Evolutionary conservation across 2,888 invertebrate species (phyloP), one percentile per base, ranked within the genome.

Genomic region (Tethea ocularis): DNA sequence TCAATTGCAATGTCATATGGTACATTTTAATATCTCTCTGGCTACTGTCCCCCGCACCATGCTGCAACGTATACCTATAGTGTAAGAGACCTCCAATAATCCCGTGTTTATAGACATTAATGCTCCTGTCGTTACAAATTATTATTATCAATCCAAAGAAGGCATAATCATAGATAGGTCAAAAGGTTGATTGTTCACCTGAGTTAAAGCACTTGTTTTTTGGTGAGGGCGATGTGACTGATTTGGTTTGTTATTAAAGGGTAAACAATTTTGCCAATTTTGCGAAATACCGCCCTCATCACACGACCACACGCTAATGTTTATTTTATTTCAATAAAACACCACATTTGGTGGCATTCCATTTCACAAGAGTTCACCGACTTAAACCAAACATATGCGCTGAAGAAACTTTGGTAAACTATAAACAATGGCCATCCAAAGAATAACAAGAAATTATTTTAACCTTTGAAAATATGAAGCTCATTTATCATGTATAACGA

Each of bases 401-500:
- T n/a, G 65, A 52, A 17, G 7, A 36, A 41, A n/a, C 41, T 7
- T 41, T 41, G 41, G n/a, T 17, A 8, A 46, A 46, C 46, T 57
- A 52, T 56, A 52, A 55, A 58, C 63, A 56, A 29, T 26, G 10
- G 26, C 23, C 15, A 51, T 17, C 52, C 2, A 13, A 11, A 36
- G 29, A 36, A 33, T 54, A 36, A 54, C 36, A 54, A 36, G 59
- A 83, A 84, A 84, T 69, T 66, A 69, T 72, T 66, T 73, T 78
- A 77, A 81, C 78, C 77, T 74, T 71, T 61, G 66, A 2, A 71
- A 70, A 68, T 64, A 72, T 71, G 61, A 71, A 71, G 71, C 66
- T 66, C 77, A 81, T 87, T 83, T 80, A 77, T 88, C 83, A 80
- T 63, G 61, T 64, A 52, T 66, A 65, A 71, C 68, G 64, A 70